phyloP scores from a whole-genome alignment of 2,888 invertebrate species.

The Agonopterix heracliana region DNA sequence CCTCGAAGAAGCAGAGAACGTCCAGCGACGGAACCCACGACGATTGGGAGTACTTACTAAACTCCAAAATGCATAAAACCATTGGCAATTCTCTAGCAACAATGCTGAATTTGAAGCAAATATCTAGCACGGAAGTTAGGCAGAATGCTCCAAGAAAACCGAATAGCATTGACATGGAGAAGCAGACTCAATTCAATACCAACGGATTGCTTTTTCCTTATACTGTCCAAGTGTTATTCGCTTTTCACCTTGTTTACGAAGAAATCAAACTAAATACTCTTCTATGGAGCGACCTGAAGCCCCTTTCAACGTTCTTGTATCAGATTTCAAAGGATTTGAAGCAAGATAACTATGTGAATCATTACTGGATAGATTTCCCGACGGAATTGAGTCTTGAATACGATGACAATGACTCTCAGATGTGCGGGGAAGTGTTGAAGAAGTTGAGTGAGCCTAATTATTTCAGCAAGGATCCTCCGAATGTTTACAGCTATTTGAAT shows the following conservation, averaged over 20 bases:
- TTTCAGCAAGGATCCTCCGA: slow-evolving; percentile 79
- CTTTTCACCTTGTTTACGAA: slow-evolving; percentile 93
- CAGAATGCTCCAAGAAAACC: slow-evolving; percentile 14
- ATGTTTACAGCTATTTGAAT: slow-evolving; percentile 83
- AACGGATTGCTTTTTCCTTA: slow-evolving; percentile 83
- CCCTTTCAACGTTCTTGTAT: slow-evolving; percentile 82
- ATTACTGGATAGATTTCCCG: slow-evolving; percentile 93
- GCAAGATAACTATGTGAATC: slow-evolving; percentile 81
- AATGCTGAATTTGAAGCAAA: slow-evolving; percentile 51
- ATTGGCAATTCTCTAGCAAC: slow-evolving; percentile 56
- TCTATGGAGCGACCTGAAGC: slow-evolving; percentile 79
- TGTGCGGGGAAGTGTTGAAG: slow-evolving; percentile 74
- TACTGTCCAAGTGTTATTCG: slow-evolving; percentile 84
- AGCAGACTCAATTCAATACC: slow-evolving; percentile 72
- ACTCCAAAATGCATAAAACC: slow-evolving; percentile 74
- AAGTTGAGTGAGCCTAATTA: slow-evolving; percentile 78
- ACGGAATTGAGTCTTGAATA: slow-evolving; percentile 64
- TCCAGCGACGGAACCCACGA: slow-evolving; percentile 86
- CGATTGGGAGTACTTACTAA: slow-evolving; percentile 86
- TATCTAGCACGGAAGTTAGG: slow-evolving; percentile 17
- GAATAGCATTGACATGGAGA: slow-evolving; percentile 29
- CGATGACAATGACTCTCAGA: slow-evolving; percentile 60
- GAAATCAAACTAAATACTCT: slow-evolving; percentile 89
- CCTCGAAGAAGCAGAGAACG: slow-evolving; percentile 85
- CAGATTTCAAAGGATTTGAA: slow-evolving; percentile 86